Percentiles rank a stretch among this genome's conserved stretches.
Evolutionary conservation across 1,140 invertebrate genomes (phyloP).

Genomic region (Zaprionus ghesquierei): DNA sequence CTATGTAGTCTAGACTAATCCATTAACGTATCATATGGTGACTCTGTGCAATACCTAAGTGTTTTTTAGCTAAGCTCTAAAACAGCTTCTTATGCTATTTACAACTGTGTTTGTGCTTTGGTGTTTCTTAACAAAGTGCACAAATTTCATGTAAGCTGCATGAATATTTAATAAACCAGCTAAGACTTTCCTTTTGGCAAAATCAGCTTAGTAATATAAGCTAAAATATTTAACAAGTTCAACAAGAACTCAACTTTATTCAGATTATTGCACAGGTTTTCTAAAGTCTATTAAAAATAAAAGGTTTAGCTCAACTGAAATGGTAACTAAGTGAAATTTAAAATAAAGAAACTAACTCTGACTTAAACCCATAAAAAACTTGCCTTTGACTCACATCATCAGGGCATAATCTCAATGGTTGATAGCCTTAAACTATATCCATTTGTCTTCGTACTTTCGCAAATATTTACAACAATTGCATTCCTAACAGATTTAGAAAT

Average conservation of each 20-base stretch:
- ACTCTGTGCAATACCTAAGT: background rate
- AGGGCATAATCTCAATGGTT: no score
- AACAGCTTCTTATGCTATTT: conserved; percentile 39
- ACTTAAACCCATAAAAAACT: background rate
- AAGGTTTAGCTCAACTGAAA: background rate
- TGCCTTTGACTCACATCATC: no score
- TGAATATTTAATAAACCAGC: conserved; percentile 23
- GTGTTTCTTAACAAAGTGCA: conserved; percentile 37
- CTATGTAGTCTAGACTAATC: background rate
- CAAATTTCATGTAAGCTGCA: conserved; percentile 20
- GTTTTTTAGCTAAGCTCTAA: conserved; percentile 6
- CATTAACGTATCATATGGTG: background rate
- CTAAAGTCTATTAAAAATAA: background rate
- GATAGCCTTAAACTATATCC: no score
- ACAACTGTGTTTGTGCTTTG: conserved; percentile 19
- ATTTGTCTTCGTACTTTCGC: no score
- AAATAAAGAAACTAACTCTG: background rate
- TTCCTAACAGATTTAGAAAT: background rate
- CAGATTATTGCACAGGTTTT: background rate
- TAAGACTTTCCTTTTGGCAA: conserved; percentile 44
- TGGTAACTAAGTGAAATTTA: background rate
- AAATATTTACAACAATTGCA: background rate
- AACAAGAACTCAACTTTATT: background rate
- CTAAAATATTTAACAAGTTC: background rate
- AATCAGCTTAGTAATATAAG: conserved; percentile 28